A percentile compares a stretch with the other conserved stretches of the same genome.
Evolutionary conservation across 2,888 invertebrate species (phyloP).

Genomic region (Lottia scabra): DNA sequence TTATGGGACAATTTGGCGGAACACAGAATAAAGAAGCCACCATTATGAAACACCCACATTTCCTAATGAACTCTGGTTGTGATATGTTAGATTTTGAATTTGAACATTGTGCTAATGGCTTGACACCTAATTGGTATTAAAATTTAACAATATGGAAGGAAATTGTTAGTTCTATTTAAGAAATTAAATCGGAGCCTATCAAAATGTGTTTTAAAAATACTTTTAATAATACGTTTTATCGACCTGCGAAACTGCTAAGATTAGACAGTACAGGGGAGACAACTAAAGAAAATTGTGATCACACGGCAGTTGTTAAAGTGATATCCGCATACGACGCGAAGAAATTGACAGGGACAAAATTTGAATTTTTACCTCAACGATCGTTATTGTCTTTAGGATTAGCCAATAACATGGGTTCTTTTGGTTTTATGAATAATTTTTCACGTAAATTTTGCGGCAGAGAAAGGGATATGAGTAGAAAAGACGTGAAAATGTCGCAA

Average conservation of each 20-base stretch:
- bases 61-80: too few species aligned
- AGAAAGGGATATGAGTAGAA: background rate
- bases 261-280: constrained; percentile 47
- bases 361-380: background rate
- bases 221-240: too few species aligned
- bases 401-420: background rate
- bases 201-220: too few species aligned
- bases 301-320: background rate
- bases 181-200: too few species aligned
- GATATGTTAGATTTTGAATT: too few species aligned
- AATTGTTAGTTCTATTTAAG: too few species aligned
- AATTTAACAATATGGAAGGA: too few species aligned
- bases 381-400: background rate
- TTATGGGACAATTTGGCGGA: too few species aligned
- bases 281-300: constrained; percentile 26
- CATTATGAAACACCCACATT: too few species aligned
- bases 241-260: constrained; percentile 26
- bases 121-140: too few species aligned
- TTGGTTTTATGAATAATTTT: background rate
- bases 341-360: background rate
- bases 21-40: too few species aligned
- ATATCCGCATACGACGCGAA: background rate
- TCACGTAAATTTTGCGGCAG: background rate
- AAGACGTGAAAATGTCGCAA: background rate
- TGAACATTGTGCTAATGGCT: too few species aligned